Conservation (phyloP, 2,888 invertebrate genomes). For the Sphaeridia pumilis region DNA sequence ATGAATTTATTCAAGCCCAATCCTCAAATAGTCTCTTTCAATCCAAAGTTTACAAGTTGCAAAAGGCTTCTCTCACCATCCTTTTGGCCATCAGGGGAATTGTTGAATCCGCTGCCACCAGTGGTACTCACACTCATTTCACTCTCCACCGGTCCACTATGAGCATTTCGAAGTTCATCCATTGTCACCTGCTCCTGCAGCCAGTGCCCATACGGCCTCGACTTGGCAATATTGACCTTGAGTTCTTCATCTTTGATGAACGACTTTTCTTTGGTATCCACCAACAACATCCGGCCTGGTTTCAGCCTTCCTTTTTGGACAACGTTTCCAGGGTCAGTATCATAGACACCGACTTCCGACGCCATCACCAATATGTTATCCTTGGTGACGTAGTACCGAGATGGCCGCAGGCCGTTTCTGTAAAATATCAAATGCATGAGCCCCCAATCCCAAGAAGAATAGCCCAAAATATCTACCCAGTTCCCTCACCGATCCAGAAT, state of each 20-base stretch:
- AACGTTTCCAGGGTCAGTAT: conserved; percentile 72
- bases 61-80: not conserved
- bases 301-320: conserved; percentile 76
- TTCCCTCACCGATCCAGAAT: conserved; percentile 52
- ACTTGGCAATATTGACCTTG: conserved; percentile 72
- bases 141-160: not conserved
- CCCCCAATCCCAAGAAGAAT: not conserved
- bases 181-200: conserved; percentile 68
- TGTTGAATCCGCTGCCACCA: not conserved
- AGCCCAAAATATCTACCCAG: not conserved
- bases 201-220: conserved; percentile 84
- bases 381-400: conserved; percentile 90
- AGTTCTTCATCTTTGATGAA: conserved; percentile 90
- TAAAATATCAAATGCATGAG: not conserved
- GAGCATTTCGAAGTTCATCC: conserved; percentile 38
- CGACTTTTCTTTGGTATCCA: conserved; percentile 83
- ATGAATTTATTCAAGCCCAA: not conserved
- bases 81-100: not conserved
- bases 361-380: conserved; percentile 97
- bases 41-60: not conserved
- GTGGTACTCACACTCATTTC: not conserved
- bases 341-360: conserved; percentile 96
- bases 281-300: conserved; percentile 95
- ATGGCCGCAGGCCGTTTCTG: conserved; percentile 90
- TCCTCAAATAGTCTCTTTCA: not conserved